A percentile compares a stretch with the other conserved stretches of the same genome.
Evolutionary conservation across 2,888 invertebrate species (phyloP).

Genomic region (Lochmaea capreae): DNA sequence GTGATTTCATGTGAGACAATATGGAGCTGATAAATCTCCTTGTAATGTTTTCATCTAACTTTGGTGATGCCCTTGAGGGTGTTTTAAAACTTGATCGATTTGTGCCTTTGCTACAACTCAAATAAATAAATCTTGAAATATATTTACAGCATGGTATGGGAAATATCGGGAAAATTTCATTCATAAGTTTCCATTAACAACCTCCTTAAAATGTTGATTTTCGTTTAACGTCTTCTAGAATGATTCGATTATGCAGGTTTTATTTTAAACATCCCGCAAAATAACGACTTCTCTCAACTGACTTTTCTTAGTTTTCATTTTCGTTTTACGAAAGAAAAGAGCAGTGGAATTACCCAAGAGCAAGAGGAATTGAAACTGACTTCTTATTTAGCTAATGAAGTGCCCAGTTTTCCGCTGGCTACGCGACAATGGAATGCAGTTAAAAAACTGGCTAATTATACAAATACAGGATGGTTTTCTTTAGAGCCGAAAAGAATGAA

Average conservation of each 20-base stretch:
- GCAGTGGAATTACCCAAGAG: conserved; percentile 22
- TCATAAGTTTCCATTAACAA: no score
- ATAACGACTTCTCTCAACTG: conserved; percentile 6
- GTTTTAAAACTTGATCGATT: conserved; percentile 13
- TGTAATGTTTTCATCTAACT: conserved; percentile 9
- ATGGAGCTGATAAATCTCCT: conserved; percentile 20
- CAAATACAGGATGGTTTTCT: background rate
- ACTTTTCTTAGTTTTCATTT: conserved; percentile 5
- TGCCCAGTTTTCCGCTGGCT: conserved; percentile 31
- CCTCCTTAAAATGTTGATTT: background rate
- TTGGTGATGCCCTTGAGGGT: background rate
- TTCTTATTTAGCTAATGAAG: conserved; percentile 34
- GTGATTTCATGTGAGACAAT: conserved; percentile 19
- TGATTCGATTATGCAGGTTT: background rate
- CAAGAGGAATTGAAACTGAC: conserved; percentile 26
- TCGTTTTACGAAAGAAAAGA: conserved; percentile 22
- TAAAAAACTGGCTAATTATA: conserved; percentile 10
- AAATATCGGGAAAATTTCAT: no score
- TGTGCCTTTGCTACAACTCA: background rate
- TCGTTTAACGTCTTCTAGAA: background rate
- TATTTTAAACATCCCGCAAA: background rate
- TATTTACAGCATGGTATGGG: background rate
- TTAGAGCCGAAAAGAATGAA: no score
- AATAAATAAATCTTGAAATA: background rate
- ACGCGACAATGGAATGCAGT: conserved; percentile 1